phyloP scores from a whole-genome alignment of 2,113 vertebrate genomes.

The Ranitomeya variabilis region DNA sequence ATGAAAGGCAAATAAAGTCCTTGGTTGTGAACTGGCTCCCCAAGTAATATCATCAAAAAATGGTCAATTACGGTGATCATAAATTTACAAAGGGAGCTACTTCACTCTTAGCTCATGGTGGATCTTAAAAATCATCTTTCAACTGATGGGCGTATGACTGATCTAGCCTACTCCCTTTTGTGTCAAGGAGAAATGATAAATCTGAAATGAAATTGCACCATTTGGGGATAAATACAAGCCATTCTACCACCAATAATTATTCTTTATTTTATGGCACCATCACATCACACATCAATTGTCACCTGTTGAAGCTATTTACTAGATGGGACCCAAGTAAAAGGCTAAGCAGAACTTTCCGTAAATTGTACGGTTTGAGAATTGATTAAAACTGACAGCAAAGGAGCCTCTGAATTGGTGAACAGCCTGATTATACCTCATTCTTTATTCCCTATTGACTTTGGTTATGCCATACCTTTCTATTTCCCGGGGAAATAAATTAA shows the following conservation, averaged over 20 bases:
- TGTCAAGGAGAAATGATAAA: neutral
- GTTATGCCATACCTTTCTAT: conserved; percentile 95
- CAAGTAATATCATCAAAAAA: too few species aligned
- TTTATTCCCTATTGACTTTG: conserved; percentile 93
- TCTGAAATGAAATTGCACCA: neutral
- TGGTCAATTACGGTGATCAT: too few species aligned
- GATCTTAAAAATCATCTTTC: neutral
- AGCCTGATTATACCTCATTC: conserved; percentile 89
- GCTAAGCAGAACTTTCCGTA: conserved; percentile 77
- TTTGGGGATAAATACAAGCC: neutral
- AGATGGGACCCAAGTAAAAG: conserved; percentile 75
- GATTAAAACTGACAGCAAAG: conserved; percentile 95
- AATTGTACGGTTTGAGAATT: conserved; percentile 89
- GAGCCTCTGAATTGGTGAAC: conserved; percentile 81
- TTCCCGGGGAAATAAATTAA: conserved; percentile 99
- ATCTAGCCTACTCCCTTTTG: neutral
- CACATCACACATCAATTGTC: conserved; percentile 78
- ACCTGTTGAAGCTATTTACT: conserved; percentile 81
- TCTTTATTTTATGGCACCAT: conserved; percentile 58
- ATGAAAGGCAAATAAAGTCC: too few species aligned
- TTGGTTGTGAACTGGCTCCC: too few species aligned
- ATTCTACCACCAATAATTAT: neutral
- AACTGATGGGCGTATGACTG: too few species aligned
- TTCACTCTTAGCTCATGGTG: too few species aligned
- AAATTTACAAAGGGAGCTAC: too few species aligned